Conservation (phyloP, 1,140 invertebrate species). For the Batillaria attramentaria region DNA sequence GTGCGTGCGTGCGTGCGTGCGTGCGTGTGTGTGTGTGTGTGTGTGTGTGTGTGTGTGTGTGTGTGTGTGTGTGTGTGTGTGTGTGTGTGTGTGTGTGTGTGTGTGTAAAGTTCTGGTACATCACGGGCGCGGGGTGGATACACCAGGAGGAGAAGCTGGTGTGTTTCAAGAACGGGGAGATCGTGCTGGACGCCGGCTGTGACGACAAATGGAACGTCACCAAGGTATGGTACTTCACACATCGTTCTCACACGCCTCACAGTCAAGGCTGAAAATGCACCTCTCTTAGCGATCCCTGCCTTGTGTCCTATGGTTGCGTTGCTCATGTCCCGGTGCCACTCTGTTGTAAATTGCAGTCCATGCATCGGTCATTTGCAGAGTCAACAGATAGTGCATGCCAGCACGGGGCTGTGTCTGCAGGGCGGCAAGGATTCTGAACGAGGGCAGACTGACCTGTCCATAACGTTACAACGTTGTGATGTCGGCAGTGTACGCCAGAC, state of each 20-base stretch:
- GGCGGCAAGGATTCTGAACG: background rate
- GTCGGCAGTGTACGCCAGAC: background rate
- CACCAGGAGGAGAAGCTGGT: background rate
- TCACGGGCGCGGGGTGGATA: background rate
- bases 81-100: conserved; percentile 14
- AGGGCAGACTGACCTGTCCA: background rate
- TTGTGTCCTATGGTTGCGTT: background rate
- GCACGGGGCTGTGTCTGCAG: background rate
- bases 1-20: background rate
- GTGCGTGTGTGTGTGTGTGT: background rate
- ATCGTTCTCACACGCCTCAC: no score
- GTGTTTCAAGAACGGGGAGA: background rate
- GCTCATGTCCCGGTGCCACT: no score
- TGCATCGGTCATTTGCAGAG: background rate
- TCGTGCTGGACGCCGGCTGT: background rate
- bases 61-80: background rate
- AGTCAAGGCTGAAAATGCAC: no score
- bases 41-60: conserved; percentile 11
- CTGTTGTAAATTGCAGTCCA: no score
- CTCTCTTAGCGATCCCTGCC: no score
- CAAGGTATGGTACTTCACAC: background rate
- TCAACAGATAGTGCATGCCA: background rate
- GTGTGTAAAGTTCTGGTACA: background rate
- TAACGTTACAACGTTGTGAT: conserved; percentile 6
- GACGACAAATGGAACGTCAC: background rate